Evolutionary conservation across 30 jellyfish, hydroid and myxozoan species (phyloP).

Genomic region (Cassiopea andromeda): DNA sequence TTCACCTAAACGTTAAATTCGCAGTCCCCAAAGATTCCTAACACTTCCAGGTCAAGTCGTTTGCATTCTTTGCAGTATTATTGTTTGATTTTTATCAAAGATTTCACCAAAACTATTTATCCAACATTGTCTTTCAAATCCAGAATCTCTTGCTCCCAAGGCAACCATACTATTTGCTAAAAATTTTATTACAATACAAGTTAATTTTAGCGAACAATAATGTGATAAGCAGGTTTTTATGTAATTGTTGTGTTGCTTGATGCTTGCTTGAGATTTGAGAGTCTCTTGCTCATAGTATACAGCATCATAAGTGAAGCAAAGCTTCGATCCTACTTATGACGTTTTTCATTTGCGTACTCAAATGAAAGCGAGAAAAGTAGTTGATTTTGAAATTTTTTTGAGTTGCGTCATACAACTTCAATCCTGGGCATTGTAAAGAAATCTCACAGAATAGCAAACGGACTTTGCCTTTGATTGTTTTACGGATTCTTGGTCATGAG

Average conservation of each 20-base stretch:
- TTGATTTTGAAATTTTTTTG: slow-evolving; percentile 13
- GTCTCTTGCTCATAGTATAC: not conserved
- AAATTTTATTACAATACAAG: not conserved
- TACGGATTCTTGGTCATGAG: slow-evolving; percentile 18
- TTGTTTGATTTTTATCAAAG: not conserved
- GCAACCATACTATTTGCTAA: not conserved
- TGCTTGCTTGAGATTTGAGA: not conserved
- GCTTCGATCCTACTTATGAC: not conserved
- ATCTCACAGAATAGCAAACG: slow-evolving; percentile 11
- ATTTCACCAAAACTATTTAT: not conserved
- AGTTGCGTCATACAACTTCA: not conserved
- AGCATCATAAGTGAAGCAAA: too few species aligned
- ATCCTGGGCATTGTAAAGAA: too few species aligned
- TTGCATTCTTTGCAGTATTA: too few species aligned
- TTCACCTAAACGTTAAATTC: too few species aligned
- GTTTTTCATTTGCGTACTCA: not conserved
- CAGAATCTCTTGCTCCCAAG: not conserved
- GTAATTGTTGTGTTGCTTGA: not conserved
- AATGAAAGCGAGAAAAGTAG: not conserved
- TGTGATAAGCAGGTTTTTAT: not conserved
- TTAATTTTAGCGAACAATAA: not conserved
- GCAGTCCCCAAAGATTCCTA: too few species aligned
- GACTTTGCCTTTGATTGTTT: slow-evolving; percentile 1
- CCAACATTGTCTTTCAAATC: not conserved
- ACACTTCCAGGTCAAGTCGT: too few species aligned